Evolutionary conservation across 2,888 invertebrate species (phyloP), one percentile per base, ranked within the genome.

Genomic region (Pandemis corylana): DNA sequence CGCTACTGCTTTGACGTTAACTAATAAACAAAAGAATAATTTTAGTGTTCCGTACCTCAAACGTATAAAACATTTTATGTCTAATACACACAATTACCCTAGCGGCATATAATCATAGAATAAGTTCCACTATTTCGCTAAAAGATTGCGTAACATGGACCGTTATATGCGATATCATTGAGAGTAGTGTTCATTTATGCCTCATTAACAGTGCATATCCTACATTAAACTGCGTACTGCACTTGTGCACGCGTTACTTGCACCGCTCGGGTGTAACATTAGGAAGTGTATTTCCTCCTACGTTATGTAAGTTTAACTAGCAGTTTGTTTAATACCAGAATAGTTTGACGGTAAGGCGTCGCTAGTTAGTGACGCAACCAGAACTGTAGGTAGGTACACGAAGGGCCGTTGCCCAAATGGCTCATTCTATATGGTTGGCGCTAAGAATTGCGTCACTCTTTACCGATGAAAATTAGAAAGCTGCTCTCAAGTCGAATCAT

Each of bases 391-490:
- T 75, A 71, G 53, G 70, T 67, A 63, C 75, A 83, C 81, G 84
- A 79, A 80, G 79, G 80, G 80, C 82, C 80, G 80, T 78, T 82
- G 81, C 81, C 83, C 83, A 88, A 87, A 88, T 84, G 83, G 84
- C 84, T 81, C 85, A 86, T 86, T 75, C 71, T 71, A 61, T 67
- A 75, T 71, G 75, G 71, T 83, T 81, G 84, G 84, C 83, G 82
- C 80, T 82, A 79, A 78, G 78, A 80, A 81, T 89, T 89, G 86
- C 90, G 83, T 89, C 88, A 88, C 79, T 80, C 78, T 81, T 70
- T 71, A 86, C 83, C 83, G 79, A 86, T 88, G 87, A 88, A 90
- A 90, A 89, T 90, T 90, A 90, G 90, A 91, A 90, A 91, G 90
- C 84, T 84, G 86, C 83, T 81, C 83, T 82, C 82, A 80, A 81